Conservation (phyloP, 2,888 invertebrate genomes). For the Caenorhabditis zanzibari region DNA sequence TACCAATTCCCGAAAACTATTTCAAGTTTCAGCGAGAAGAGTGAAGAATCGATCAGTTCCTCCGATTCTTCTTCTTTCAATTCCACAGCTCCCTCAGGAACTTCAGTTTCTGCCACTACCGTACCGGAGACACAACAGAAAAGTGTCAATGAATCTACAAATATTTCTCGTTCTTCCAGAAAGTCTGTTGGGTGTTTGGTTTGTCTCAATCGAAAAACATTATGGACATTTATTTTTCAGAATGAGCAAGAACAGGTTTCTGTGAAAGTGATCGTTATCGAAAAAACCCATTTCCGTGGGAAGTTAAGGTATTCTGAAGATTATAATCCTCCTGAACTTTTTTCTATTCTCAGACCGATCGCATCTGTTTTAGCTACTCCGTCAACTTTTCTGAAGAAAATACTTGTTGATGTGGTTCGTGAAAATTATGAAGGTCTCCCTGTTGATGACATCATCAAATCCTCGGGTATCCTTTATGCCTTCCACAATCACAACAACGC, state of each 20-base stretch:
- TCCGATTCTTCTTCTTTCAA: neutral
- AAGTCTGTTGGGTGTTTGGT: slow-evolving; percentile 21
- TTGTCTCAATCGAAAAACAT: too few species aligned
- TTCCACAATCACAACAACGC: slow-evolving; percentile 4
- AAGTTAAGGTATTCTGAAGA: slow-evolving; percentile 21
- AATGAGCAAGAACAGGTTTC: neutral
- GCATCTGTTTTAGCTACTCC: neutral
- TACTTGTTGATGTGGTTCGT: slow-evolving; percentile 9
- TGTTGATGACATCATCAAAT: neutral
- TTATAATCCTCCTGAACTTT: neutral
- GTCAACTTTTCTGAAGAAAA: neutral
- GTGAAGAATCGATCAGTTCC: neutral
- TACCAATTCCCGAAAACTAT: neutral
- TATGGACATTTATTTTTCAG: slow-evolving; percentile 1
- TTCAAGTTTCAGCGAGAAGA: neutral
- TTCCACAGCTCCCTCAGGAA: neutral
- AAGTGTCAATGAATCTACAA: neutral
- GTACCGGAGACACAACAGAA: neutral
- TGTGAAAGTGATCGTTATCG: slow-evolving; percentile 52
- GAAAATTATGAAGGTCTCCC: slow-evolving; percentile 7
- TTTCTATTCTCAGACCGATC: slow-evolving; percentile 16
- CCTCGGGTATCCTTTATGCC: slow-evolving; percentile 16
- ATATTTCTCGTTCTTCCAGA: neutral
- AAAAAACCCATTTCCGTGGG: slow-evolving; percentile 7
- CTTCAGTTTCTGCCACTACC: neutral